Percentiles rank a stretch among this genome's conserved stretches.
Conservation (phyloP, 2,113 vertebrate species). For the Tichodroma muraria region DNA sequence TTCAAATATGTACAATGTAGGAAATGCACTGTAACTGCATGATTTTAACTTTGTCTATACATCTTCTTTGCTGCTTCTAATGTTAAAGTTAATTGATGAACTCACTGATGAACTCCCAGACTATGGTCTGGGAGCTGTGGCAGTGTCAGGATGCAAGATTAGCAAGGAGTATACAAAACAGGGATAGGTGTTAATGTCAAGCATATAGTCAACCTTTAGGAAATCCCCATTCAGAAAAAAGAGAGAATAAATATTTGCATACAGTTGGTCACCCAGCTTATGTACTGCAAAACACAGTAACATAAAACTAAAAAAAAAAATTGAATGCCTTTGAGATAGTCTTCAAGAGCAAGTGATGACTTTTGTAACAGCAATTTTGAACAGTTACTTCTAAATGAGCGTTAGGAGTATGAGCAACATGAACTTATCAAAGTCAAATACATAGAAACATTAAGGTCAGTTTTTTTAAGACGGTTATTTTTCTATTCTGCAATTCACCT, state of each 20-base stretch:
- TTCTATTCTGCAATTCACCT: not conserved
- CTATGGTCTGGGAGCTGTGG: not conserved
- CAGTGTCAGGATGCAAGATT: not conserved
- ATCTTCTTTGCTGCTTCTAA: not conserved
- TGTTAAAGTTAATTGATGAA: not conserved
- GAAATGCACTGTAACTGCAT: not conserved
- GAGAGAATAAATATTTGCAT: not conserved
- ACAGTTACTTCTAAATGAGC: not conserved
- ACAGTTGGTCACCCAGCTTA: not conserved
- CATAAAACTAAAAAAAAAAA: not conserved
- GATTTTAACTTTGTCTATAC: not conserved
- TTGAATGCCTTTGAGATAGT: not conserved
- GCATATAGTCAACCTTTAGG: not conserved
- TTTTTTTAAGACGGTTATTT: not conserved
- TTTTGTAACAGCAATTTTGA: not conserved
- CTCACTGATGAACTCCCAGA: no score
- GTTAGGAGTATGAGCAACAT: not conserved
- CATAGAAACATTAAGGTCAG: not conserved
- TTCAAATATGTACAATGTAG: not conserved
- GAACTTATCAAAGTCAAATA: not conserved
- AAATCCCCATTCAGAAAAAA: not conserved
- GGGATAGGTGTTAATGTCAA: not conserved
- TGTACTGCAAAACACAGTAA: not conserved
- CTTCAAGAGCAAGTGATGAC: not conserved
- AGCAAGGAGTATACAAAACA: not conserved